phyloP scores from a whole-genome alignment of 2,888 invertebrate species.

The Drosophila limbata region DNA sequence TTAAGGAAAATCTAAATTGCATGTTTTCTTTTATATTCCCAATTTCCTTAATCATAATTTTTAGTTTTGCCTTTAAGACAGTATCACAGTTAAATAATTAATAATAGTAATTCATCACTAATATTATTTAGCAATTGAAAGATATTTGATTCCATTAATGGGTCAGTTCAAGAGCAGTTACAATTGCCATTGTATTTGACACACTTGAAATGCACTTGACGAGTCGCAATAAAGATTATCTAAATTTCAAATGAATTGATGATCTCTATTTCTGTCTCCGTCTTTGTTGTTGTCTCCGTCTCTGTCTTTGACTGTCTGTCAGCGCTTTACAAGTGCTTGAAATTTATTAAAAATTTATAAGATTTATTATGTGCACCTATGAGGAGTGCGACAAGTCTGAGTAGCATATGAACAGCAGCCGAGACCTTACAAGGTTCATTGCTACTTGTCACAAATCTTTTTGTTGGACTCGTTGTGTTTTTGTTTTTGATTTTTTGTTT shows the following conservation, averaged over 20 bases:
- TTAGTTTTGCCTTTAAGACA: too few relatives aligned
- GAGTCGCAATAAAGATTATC: constrained; percentile 19
- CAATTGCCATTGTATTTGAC: constrained; percentile 37
- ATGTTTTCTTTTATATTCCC: background rate
- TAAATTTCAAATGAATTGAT: constrained; percentile 33
- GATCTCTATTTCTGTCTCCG: constrained; percentile 4
- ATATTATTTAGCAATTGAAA: background rate
- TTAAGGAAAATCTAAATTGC: background rate
- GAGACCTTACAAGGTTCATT: constrained; percentile 78
- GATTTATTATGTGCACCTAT: constrained; percentile 50
- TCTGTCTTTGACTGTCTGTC: constrained; percentile 16
- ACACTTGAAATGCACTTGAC: constrained; percentile 52
- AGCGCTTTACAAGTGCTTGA: constrained; percentile 35
- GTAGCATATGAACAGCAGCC: constrained; percentile 45
- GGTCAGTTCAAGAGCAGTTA: constrained; percentile 30
- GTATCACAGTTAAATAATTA: background rate
- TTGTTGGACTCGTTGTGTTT: constrained; percentile 24
- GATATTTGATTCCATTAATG: constrained; percentile 26
- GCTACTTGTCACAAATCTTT: constrained; percentile 72
- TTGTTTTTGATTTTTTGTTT: constrained; percentile 14
- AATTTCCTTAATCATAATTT: too few relatives aligned
- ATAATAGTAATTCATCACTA: background rate
- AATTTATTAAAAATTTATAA: constrained; percentile 66
- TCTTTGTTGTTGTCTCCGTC: constrained; percentile 3
- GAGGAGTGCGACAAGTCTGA: constrained; percentile 22